Evolutionary conservation across 2,888 invertebrate genomes (phyloP), one percentile per base, ranked within the genome.

Genomic region (Chrysopilus asiliformis): DNA sequence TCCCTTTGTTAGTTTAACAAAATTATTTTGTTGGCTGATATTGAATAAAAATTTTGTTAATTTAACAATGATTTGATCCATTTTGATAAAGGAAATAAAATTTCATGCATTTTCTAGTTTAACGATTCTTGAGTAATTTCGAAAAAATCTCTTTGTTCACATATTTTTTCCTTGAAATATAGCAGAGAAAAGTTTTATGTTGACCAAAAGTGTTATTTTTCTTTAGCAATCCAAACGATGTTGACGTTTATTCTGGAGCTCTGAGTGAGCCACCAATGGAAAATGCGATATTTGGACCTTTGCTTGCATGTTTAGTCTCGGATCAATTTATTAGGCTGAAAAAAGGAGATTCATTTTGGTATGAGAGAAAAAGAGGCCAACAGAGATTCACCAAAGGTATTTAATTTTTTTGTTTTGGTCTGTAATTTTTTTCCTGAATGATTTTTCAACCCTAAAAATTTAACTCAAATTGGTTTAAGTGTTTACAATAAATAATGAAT

Each of bases 181-280:
- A n/a, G n/a, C 22, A 22, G 7, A 22, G 7, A 10, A 22, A 22
- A 22, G 10, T 22, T 8, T 22, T 8, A 22, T 8, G 10, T 22
- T 22, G 22, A 10, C 22, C 7, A 22, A 8, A 22, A 22, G n/a
- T n/a, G n/a, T n/a, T n/a, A n/a, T n/a, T n/a, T n/a, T n/a, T n/a
- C 19, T 14, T 37, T 47, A 74, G 74, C 15, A 58, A 68, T 19
- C 80, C 89, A 0, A 77, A 84, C 4, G 90, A 93, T 57, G 74
- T 93, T 19, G 93, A 93, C 58, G 58, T 91, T 18, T 93, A 89
- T 60, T 81, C 86, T 2, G 93, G 90, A 0, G 84, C 84, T 0
- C 56, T 91, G 25, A 82, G 87, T 10, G 93, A 94, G 55, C 68
- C 70, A 8, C 83, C 84, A 0, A 52, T 68, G 38, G 60, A 65